Base-by-base conservation (phyloP, 2,888 invertebrate genomes). In the Spisula solida region DNA sequence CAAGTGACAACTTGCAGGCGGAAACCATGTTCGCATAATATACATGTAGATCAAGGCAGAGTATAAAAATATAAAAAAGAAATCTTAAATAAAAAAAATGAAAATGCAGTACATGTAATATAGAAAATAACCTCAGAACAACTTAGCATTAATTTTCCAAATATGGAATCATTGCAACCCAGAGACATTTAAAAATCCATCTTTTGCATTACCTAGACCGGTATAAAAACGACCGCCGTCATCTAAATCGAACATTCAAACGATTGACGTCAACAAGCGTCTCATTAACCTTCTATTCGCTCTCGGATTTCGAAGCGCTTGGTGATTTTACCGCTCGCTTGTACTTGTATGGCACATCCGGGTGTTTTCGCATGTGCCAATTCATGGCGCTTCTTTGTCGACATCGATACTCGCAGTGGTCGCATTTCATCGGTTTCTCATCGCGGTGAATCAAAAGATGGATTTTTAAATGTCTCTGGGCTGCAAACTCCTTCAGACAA, bases 291-390 rank as follows among this genome's bases (percentile, higher is more conserved):
- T 31, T 75, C 31, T n/a, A 25, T 79, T 91, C 91, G 60, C 91
- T 91, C 79, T 91, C 91, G 4, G 89, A 79, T 20, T 87, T 84
- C 1, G 90, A 91, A 75, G 85, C 85, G 75, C 86, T 89, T 18
- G 90, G 90, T 12, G 90, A 88, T 48, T 90, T 89, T 34, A 75
- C 81, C 18, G 89, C 85, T 16, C 92, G 82, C 70, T 90, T 90
- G 89, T 94, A 93, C 34, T 93, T 93, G 51, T 92, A 93, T 1
- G 95, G 93, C 0, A 93, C 93, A 88, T 94, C 94, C 29, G 95
- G 95, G 85, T 95, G 95, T 92, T 95, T 95, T 79, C 94, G 91
- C 94, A 95, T 94, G 90, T 96, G 96, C 96, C 96, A 96, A 81
- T 95, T 94, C 51, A 96, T 89, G 4, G 95, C 95, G 75, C 94